Base-by-base conservation (phyloP, 2,113 vertebrate species). In the Nycticryphes semicollaris region DNA sequence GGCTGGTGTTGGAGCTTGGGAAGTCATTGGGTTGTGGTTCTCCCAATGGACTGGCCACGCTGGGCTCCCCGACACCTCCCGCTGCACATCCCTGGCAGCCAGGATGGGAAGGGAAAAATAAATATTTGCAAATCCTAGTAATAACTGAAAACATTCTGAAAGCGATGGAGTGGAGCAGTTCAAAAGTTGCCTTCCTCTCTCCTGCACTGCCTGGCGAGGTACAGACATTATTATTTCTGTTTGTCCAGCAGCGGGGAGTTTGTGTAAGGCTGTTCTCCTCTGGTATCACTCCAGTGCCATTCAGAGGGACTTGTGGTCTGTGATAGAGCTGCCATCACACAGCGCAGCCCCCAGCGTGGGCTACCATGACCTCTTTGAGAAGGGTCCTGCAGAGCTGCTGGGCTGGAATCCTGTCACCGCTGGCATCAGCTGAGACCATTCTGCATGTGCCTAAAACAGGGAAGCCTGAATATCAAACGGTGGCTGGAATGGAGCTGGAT, bases 361-460 rank as follows among this genome's bases (percentile, higher is more conserved):
- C 66, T 20, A 19, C 16, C 12, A 0, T 0, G 18, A 57, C 14
- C 41, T 31, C n/a, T 17, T 20, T 41, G 80, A 47, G 79, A 53
- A 25, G 3, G 4, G 33, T 31, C 24, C 28, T 5, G 21, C 28
- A 7, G 22, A 24, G 30, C 43, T 35, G 45, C 73, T 85, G 81
- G 63, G 43, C 18, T 66, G 25, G 23, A 4, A 27, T 28, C 53
- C n/a, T 18, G 0, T 35, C 62, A 5, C 59, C 4, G 8, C 45
- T 20, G 45, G 35, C 37, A 23, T 27, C 3, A 3, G 18, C n/a
- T 0, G 1, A 35, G 62, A 7, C 16, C 15, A 43, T 25, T 35
- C 30, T 20, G 30, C 10, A 6, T 1, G 15, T 1, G 1, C 11
- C 62, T 69, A 1, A 74, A 39, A 24, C 3, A n/a, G 73, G 54